Base-by-base conservation (phyloP, 2,888 invertebrate genomes). In the Sphecodes monilicornis region DNA sequence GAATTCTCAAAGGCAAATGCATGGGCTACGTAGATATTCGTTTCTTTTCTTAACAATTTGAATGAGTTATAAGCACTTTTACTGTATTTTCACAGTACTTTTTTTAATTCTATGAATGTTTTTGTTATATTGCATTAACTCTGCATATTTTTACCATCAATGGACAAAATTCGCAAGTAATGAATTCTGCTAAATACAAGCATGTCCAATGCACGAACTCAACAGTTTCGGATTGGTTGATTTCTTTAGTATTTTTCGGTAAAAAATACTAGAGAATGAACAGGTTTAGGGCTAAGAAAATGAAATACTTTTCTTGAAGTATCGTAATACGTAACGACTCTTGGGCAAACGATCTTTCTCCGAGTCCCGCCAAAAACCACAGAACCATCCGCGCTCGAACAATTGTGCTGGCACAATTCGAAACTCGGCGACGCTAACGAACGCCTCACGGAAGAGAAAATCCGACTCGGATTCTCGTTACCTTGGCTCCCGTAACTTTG, bases 401-500 rank as follows among this genome's bases (percentile, higher is more conserved):
- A 71, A 50, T 71, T 43, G 54, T 5, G 22, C 71, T 66, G 54
- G 54, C 50, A 66, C 41, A 78, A 32, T 73, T 79, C 57, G 60
- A 13, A 50, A 60, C 43, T 60, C 66, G 3, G 43, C 57, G 32
- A 39, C 18, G 77, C 50, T 73, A 72, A 78, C 70, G 82, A 82
- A 82, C 72, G 50, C 69, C 41, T 22, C 46, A 39, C 22, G 29
- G 46, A 39, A 36, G 70, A n/a, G 71, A 73, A 76, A 84, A 82
- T 57, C 72, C 50, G 57, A 36, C 75, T 36, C 43, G 76, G 57
- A 81, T 86, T 84, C 84, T 80, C 74, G 78, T 76, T 82, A 71
- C 72, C 68, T 54, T 68, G 64, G 73, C 57, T 70, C 74, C 69
- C 69, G 78, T 78, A 87, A 80, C 80, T 87, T 85, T 54, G 39